phyloP scores from a whole-genome alignment of 2,888 invertebrate species.

The Nemurella pictetii region DNA sequence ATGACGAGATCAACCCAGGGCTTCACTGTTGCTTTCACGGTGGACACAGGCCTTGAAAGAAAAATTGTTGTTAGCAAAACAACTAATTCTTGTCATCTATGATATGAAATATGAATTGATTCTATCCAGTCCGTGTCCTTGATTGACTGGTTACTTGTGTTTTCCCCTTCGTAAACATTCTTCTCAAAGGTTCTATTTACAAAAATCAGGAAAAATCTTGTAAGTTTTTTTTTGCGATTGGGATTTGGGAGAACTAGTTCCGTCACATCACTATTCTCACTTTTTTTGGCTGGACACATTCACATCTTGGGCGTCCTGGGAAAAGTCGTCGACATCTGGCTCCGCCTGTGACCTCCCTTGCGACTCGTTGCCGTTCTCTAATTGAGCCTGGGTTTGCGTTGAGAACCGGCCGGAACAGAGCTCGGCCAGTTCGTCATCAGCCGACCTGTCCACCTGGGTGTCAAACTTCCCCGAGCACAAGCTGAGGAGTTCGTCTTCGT shows the following conservation, averaged over 20 bases:
- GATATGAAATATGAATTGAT: too few species aligned
- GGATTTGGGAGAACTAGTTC: too few species aligned
- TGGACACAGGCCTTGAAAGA: not conserved
- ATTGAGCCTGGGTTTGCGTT: not conserved
- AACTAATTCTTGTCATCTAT: not conserved
- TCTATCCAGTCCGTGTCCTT: too few species aligned
- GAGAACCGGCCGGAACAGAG: slow-evolving; percentile 43
- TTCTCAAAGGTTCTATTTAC: too few species aligned
- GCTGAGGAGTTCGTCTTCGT: slow-evolving; percentile 35
- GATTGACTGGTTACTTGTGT: too few species aligned
- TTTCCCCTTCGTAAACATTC: too few species aligned
- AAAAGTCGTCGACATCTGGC: not conserved
- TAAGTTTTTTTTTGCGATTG: too few species aligned
- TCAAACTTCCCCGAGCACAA: slow-evolving; percentile 60
- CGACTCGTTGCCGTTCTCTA: not conserved
- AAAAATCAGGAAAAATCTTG: too few species aligned
- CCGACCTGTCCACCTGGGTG: slow-evolving; percentile 47
- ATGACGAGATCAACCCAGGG: not conserved
- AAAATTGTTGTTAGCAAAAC: too few species aligned
- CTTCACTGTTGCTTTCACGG: not conserved
- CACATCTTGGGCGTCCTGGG: not conserved
- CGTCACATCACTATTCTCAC: not conserved
- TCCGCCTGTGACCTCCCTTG: not conserved
- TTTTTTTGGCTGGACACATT: not conserved
- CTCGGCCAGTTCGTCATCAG: slow-evolving; percentile 19